phyloP scores from a whole-genome alignment of 2,888 invertebrate species.

The Drosophila diplacantha region DNA sequence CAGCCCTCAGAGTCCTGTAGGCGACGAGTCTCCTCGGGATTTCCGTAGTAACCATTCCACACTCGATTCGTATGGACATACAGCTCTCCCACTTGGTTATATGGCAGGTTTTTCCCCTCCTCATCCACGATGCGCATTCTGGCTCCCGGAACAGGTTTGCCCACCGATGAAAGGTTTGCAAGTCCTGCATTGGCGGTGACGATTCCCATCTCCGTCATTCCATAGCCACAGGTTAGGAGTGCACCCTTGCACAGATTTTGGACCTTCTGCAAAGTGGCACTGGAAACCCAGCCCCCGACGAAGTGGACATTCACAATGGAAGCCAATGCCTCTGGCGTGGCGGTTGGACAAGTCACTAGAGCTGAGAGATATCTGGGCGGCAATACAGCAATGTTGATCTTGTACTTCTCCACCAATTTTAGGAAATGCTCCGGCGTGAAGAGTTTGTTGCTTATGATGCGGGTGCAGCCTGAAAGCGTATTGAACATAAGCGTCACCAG shows the following conservation, averaged over 20 bases:
- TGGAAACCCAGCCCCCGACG: conserved; percentile 56
- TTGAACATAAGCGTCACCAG: conserved; percentile 49
- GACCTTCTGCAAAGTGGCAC: conserved; percentile 46
- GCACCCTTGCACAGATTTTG: conserved; percentile 53
- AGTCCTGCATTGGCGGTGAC: conserved; percentile 46
- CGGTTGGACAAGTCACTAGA: conserved; percentile 45
- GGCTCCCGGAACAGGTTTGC: conserved; percentile 49
- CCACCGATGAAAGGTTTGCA: conserved; percentile 52
- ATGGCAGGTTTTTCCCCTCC: conserved; percentile 49
- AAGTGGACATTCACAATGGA: conserved; percentile 50
- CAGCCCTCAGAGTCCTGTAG: conserved; percentile 67
- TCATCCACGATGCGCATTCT: conserved; percentile 66
- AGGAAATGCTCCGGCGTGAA: conserved; percentile 61
- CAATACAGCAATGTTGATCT: conserved; percentile 49
- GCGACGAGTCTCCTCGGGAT: conserved; percentile 58
- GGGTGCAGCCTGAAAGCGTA: conserved; percentile 48
- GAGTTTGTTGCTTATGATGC: conserved; percentile 60
- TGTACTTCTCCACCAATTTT: conserved; percentile 59
- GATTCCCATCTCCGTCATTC: conserved; percentile 62
- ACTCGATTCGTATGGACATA: conserved; percentile 46
- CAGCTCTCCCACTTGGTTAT: conserved; percentile 69
- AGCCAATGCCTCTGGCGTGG: conserved; percentile 47
- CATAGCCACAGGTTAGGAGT: conserved; percentile 57
- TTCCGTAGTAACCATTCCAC: conserved; percentile 72
- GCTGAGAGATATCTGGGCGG: conserved; percentile 60